A percentile compares a stretch with the other conserved stretches of the same genome.
These are phyloP conservation scores for Listronotus oregonensis DNA, from an alignment of 1,140 invertebrate species.

Conservation along the genomic window DNA sequence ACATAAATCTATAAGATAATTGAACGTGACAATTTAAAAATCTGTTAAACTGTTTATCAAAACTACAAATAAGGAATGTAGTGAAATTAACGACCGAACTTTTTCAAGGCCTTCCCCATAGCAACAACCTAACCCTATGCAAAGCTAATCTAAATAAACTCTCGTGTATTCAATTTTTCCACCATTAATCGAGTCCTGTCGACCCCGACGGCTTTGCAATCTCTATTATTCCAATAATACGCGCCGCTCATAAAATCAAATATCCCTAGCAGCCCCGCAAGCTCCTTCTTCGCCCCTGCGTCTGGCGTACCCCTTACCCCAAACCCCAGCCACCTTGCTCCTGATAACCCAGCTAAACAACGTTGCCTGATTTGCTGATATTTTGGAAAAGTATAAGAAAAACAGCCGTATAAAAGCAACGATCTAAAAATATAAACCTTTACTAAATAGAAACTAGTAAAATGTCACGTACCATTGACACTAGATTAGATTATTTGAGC, in stretches of 20 bases:
- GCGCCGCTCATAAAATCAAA: slow-evolving; percentile 32
- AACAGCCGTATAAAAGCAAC: no score
- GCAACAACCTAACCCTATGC: slow-evolving; percentile 19
- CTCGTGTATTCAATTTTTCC: slow-evolving; percentile 30
- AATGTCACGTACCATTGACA: no score
- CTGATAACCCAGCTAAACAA: background rate
- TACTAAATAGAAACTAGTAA: no score
- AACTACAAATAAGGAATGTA: no score
- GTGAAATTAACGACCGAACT: no score
- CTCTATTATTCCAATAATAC: slow-evolving; percentile 34
- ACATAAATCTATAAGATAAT: no score
- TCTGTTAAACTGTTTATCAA: no score
- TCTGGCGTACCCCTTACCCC: slow-evolving; percentile 14
- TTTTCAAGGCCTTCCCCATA: background rate
- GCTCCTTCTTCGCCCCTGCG: slow-evolving; percentile 3
- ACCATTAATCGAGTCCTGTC: slow-evolving; percentile 25
- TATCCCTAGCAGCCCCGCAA: slow-evolving; percentile 17
- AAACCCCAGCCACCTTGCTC: slow-evolving; percentile 16
- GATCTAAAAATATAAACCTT: no score
- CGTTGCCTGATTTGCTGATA: background rate
- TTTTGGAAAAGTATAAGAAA: no score
- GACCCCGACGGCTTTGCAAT: slow-evolving; percentile 30
- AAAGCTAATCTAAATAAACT: slow-evolving; percentile 17
- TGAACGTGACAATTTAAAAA: no score
- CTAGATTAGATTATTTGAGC: no score